Evolutionary conservation across 1,140 invertebrate species (phyloP).

Genomic region (Magallana ariakensis): DNA sequence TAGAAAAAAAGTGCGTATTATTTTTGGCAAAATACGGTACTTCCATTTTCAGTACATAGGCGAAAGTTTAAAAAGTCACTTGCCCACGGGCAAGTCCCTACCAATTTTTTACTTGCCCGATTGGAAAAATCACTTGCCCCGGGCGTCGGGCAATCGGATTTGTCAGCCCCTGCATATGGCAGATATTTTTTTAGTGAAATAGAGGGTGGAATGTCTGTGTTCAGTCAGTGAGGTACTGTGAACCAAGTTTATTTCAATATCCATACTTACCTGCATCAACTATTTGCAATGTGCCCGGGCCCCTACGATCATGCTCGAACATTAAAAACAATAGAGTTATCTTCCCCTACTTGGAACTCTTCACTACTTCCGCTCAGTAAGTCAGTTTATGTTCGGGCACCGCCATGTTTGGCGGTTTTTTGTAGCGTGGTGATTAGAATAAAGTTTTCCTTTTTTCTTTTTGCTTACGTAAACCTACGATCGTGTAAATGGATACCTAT

Average conservation of each 20-base stretch:
- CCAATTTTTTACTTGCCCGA: too few relatives aligned
- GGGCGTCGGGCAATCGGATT: too few relatives aligned
- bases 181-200: too few relatives aligned
- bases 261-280: background rate
- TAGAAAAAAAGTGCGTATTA: too few relatives aligned
- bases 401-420: slow-evolving; percentile 19
- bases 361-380: background rate
- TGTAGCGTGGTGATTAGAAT: background rate
- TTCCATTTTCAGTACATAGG: too few relatives aligned
- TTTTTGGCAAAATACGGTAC: too few relatives aligned
- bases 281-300: slow-evolving; percentile 1
- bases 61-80: too few relatives aligned
- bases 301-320: background rate
- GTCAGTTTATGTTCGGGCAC: background rate
- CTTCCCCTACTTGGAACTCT: background rate
- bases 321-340: background rate
- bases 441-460: background rate
- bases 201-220: too few relatives aligned
- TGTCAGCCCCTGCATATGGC: too few relatives aligned
- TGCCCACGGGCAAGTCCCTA: too few relatives aligned
- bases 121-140: too few relatives aligned
- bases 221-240: too few relatives aligned
- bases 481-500: background rate
- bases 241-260: slow-evolving; percentile 1
- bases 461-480: background rate